Percentiles rank a stretch among this genome's conserved stretches.
phyloP scores from a whole-genome alignment of 2,888 invertebrate genomes.

The Zhuqinia jingwanae region DNA sequence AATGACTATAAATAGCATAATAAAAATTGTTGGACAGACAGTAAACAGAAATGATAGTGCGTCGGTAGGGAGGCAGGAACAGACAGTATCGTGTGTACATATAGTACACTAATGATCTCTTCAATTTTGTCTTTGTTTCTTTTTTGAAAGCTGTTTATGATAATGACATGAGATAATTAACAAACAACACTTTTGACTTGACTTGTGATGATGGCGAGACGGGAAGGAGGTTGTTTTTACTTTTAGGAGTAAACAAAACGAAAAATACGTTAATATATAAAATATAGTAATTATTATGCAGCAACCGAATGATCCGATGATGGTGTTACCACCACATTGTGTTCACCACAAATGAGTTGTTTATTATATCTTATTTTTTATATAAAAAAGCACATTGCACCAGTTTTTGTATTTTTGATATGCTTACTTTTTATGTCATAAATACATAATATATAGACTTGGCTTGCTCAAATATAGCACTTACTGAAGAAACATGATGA shows the following conservation, averaged over 20 bases:
- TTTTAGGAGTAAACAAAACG: background rate
- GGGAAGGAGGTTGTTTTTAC: background rate
- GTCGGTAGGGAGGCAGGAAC: background rate
- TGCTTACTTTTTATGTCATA: no score
- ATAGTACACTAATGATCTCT: slow-evolving; percentile 8
- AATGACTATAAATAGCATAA: slow-evolving; percentile 32
- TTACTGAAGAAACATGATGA: background rate
- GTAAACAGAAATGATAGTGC: background rate
- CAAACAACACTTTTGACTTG: background rate
- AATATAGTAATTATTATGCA: background rate
- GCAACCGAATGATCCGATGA: no score
- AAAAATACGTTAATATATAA: background rate
- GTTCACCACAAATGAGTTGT: no score
- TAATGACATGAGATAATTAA: background rate
- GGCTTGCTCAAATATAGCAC: slow-evolving; percentile 2
- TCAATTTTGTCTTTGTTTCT: background rate
- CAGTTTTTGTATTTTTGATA: no score
- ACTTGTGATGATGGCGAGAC: background rate
- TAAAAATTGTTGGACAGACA: slow-evolving; percentile 3
- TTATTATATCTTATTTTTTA: no score
- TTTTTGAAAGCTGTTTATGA: background rate
- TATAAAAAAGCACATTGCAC: background rate
- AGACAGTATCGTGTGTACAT: background rate
- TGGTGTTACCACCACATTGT: no score
- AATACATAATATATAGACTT: no score